These are phyloP conservation scores for Perca schrenkii DNA, from an alignment of 2,113 vertebrate genomes.

Conservation along the genomic window DNA sequence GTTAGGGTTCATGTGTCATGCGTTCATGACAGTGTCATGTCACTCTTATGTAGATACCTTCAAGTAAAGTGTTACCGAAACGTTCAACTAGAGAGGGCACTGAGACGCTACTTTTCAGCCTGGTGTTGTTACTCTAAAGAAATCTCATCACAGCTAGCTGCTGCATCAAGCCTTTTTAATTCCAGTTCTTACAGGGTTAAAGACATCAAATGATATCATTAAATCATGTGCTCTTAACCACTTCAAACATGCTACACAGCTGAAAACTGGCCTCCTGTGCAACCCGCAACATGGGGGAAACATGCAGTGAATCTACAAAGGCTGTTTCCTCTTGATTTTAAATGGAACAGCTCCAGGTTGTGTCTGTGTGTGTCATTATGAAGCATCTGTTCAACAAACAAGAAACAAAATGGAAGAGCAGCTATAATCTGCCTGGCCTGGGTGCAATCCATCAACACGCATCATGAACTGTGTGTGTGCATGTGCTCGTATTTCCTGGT, in stretches of 20 bases:
- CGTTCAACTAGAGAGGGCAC: background rate
- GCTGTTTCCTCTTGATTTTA: slow-evolving; percentile 58
- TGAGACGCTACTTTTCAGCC: background rate
- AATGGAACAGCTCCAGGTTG: slow-evolving; percentile 55
- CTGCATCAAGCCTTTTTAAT: slow-evolving; percentile 10
- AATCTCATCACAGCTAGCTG: background rate
- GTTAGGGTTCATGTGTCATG: no score
- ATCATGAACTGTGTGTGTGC: slow-evolving; percentile 28
- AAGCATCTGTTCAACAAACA: slow-evolving; percentile 70
- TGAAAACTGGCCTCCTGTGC: slow-evolving; percentile 22
- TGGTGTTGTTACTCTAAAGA: background rate
- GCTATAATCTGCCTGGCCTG: slow-evolving; percentile 15
- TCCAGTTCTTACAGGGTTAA: slow-evolving; percentile 4
- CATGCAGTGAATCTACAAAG: slow-evolving; percentile 25
- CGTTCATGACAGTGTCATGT: no score
- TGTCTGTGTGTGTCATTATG: slow-evolving; percentile 50
- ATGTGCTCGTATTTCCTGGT: slow-evolving; percentile 22
- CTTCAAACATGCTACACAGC: slow-evolving; percentile 27
- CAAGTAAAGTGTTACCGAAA: no score
- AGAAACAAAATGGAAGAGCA: slow-evolving; percentile 54
- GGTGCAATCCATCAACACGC: slow-evolving; percentile 62
- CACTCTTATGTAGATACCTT: no score
- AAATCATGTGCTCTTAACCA: slow-evolving; percentile 33
- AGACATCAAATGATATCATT: slow-evolving; percentile 22
- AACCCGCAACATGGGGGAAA: background rate